Evolutionary conservation across 2,797 vertebrate species (phyloP).

Genomic region (Anisognathus igniventris): DNA sequence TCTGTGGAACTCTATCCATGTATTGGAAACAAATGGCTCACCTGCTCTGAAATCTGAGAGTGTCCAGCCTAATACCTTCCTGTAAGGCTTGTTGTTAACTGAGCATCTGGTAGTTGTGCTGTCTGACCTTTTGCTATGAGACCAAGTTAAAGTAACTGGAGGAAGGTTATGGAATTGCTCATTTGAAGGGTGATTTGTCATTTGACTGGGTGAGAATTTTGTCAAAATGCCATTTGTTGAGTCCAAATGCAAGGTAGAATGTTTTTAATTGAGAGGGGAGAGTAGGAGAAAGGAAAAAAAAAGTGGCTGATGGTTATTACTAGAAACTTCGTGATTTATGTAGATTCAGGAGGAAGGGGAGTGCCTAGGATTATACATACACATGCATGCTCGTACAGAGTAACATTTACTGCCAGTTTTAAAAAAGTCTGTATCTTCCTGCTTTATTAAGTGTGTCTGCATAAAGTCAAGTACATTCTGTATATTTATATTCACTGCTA

Average conservation of each 20-base stretch:
- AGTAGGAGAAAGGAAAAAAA: neutral
- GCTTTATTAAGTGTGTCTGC: neutral
- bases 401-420: neutral
- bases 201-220: neutral
- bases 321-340: neutral
- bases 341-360: neutral
- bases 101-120: neutral
- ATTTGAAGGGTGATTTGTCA: neutral
- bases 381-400: rapidly evolving
- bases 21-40: conserved; percentile 61
- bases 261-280: neutral
- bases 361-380: neutral
- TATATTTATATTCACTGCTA: neutral
- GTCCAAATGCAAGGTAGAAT: neutral
- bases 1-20: conserved; percentile 85
- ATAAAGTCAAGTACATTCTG: neutral
- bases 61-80: conserved; percentile 77
- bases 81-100: conserved; percentile 78
- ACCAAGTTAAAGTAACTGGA: neutral
- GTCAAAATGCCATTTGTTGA: neutral
- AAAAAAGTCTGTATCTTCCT: neutral
- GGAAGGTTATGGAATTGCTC: neutral
- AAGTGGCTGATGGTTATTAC: neutral
- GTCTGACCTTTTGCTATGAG: neutral
- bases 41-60: conserved; percentile 81